Base-by-base conservation (phyloP, 2,113 vertebrate species). In the Etheostoma cragini region DNA sequence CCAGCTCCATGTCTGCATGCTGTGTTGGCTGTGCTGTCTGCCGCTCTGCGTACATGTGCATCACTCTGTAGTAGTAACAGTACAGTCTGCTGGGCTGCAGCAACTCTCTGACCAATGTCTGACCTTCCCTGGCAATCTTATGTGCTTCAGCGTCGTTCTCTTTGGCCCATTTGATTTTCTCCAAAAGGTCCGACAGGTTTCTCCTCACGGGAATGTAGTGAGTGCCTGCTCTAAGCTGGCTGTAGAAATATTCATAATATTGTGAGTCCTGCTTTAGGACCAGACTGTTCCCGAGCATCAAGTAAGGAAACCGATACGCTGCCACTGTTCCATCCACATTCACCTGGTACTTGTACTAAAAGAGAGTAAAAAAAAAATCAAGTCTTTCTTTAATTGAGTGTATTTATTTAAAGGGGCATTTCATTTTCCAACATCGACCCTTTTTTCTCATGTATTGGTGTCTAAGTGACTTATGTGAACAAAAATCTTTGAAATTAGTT, bases 171-270 rank as follows among this genome's bases (percentile, higher is more conserved):
- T 90, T 87, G 89, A 99, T 95, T 90, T 95, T 97, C 61, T 97
- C 95, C 57, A 98, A 67, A 70, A 99, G 94, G 89, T 99, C 96
- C 0, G 94, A 95, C 50, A 99, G 93, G 83, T 95, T 95, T 74
- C 97, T 97, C 88, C 91, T 95, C 81, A 98, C 80, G 0, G 96
- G 94, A 54, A 98, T 12, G 75, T 97, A 99, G 85, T 99, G 97
- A 19, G 91, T 93, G 74, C 96, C 97, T 0, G 96, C 94, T 70
- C 87, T 87, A 5, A 99, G 86, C 13, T 89, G 92, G 42, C 6
- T 81, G 88, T 98, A 99, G 87, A 99, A 99, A 73, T 97, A 95
- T 69, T 99, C 97, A 6, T 98, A 98, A 68, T 97, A 98, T 0
- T 93, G 94, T 0, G 97, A 99, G 68, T 96, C 95, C 93, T 99